Conservation (phyloP, 1,140 invertebrate species). For the Psilanteris sp. region DNA sequence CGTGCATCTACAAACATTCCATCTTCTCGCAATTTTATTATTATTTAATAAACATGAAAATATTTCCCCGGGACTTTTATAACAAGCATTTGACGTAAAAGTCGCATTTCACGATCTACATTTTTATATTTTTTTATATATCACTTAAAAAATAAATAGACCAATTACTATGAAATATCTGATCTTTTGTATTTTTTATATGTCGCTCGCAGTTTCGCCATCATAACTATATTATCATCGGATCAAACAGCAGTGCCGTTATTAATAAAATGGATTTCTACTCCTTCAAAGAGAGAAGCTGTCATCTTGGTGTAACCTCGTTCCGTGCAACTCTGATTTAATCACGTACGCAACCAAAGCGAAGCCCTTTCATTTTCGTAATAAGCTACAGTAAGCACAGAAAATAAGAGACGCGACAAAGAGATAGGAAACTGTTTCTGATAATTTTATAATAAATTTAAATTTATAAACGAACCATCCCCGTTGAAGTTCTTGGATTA, state of each 20-base stretch:
- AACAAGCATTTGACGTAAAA: too few species aligned
- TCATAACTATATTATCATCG: conserved; percentile 69
- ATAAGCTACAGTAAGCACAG: conserved; percentile 63
- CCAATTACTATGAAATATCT: background rate
- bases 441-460: conserved; percentile 29
- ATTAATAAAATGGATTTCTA: conserved; percentile 76
- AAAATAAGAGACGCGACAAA: conserved; percentile 29
- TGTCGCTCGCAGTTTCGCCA: conserved; percentile 16
- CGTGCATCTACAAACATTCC: too few species aligned
- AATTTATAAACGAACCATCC: conserved; percentile 11
- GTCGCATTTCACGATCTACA: too few species aligned
- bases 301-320: conserved; percentile 69
- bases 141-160: background rate
- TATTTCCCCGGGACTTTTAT: too few species aligned
- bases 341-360: conserved; percentile 69
- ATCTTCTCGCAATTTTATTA: too few species aligned
- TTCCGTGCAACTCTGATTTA: conserved; percentile 71
- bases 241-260: conserved; percentile 71
- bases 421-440: conserved; percentile 26
- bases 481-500: too few species aligned
- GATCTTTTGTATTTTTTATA: conserved; percentile 1
- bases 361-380: conserved; percentile 71
- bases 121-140: background rate
- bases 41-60: too few species aligned
- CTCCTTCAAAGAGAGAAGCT: conserved; percentile 60